A percentile compares a stretch with the other conserved stretches of the same genome.
Conservation (phyloP, 2,113 vertebrate genomes). For the Corydoras sp. region DNA sequence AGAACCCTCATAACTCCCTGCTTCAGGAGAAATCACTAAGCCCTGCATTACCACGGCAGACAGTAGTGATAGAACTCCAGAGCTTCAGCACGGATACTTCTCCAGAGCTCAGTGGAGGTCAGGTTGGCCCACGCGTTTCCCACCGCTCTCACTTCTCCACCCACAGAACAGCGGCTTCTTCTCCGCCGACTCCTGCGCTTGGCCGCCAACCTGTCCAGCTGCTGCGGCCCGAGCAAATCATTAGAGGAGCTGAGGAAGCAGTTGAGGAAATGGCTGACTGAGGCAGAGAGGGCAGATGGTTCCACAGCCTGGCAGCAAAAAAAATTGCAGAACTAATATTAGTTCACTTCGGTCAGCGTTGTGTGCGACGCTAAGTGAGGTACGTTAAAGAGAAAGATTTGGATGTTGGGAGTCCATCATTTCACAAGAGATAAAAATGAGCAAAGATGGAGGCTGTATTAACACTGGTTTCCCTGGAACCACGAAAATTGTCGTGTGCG, state of each 20-base stretch:
- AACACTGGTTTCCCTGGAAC: too few species aligned
- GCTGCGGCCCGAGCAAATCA: slow-evolving; percentile 75
- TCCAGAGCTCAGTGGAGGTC: slow-evolving; percentile 84
- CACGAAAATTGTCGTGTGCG: too few species aligned
- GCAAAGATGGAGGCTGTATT: too few species aligned
- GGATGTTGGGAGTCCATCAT: too few species aligned
- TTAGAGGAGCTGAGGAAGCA: slow-evolving; percentile 86
- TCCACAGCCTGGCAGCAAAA: slow-evolving; percentile 75
- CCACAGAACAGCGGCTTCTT: slow-evolving; percentile 66
- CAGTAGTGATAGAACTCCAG: slow-evolving; percentile 78
- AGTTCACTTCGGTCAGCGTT: background rate
- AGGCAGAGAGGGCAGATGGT: slow-evolving; percentile 82
- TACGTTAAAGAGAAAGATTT: background rate
- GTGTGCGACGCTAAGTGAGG: background rate
- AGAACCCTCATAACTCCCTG: too few species aligned
- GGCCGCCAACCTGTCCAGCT: slow-evolving; percentile 77
- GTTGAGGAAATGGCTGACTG: slow-evolving; percentile 95
- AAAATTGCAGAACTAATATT: slow-evolving; percentile 13
- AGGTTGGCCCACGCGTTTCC: slow-evolving; percentile 72
- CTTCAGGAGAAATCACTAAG: too few species aligned
- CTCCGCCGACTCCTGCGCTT: slow-evolving; percentile 83
- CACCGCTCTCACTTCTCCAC: slow-evolving; percentile 56
- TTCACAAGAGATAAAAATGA: too few species aligned
- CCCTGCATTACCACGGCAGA: slow-evolving; percentile 69
- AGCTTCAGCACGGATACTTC: slow-evolving; percentile 77